A percentile compares a stretch with the other conserved stretches of the same genome.
These are phyloP conservation scores for Centropyge bicolor DNA, from an alignment of 2,797 vertebrate genomes.

Conservation along the genomic window DNA sequence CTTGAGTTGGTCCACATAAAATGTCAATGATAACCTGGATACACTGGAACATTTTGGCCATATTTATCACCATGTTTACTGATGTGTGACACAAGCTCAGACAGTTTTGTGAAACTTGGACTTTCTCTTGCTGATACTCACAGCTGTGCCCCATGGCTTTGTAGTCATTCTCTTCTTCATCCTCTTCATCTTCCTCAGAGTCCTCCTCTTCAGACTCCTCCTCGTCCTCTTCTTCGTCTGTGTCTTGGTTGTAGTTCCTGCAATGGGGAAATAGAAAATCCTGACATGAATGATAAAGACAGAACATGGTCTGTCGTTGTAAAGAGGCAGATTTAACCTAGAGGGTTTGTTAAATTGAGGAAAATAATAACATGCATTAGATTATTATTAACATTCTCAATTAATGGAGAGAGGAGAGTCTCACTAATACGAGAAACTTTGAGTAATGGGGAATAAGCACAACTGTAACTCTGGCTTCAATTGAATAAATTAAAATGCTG, in stretches of 20 bases:
- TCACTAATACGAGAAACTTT: too few species aligned
- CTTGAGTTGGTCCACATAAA: neutral
- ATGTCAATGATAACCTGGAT: neutral
- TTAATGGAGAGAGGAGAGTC: too few species aligned
- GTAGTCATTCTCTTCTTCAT: constrained; percentile 90
- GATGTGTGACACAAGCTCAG: neutral
- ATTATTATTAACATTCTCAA: too few species aligned
- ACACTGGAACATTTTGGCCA: neutral
- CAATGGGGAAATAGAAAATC: neutral
- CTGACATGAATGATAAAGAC: neutral
- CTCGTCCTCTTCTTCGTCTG: constrained; percentile 89
- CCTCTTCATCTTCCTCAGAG: constrained; percentile 89
- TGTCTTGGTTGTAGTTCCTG: constrained; percentile 94
- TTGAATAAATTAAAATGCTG: too few species aligned
- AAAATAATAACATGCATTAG: too few species aligned
- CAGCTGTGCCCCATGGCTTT: constrained; percentile 92
- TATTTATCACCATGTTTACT: neutral
- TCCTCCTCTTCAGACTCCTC: constrained; percentile 88
- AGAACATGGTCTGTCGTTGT: too few species aligned
- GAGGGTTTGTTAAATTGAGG: too few species aligned
- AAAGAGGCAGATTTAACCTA: too few species aligned
- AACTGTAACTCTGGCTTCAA: too few species aligned
- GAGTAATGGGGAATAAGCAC: too few species aligned
- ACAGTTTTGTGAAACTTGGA: neutral
- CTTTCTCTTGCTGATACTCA: constrained; percentile 80